Conservation (phyloP, 2,113 vertebrate species). For the Podarcis raffonei region DNA sequence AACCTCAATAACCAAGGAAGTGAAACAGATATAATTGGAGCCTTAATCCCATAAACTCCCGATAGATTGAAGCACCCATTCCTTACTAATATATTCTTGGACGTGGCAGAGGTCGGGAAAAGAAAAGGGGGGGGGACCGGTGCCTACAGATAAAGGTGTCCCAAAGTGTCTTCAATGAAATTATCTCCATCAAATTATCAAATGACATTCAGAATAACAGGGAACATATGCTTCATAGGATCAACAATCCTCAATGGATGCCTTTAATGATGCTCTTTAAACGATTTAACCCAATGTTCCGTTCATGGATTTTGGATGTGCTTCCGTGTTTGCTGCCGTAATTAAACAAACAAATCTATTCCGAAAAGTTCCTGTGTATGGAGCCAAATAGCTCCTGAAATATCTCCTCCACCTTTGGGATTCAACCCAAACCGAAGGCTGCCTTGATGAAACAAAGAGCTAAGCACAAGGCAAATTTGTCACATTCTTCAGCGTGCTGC, state of each 20-base stretch:
- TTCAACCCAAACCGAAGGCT: conserved; percentile 71
- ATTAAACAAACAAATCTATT: conserved; percentile 47
- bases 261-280: conserved; percentile 59
- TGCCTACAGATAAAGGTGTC: not conserved
- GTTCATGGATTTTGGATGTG: conserved; percentile 51
- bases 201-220: conserved; percentile 46
- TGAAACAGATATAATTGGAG: not conserved
- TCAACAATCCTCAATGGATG: conserved; percentile 46
- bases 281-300: conserved; percentile 44
- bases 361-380: conserved; percentile 18
- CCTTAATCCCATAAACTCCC: not conserved
- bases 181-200: conserved; percentile 21
- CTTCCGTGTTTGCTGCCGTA: conserved; percentile 51
- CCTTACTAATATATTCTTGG: not conserved
- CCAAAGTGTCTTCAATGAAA: conserved; percentile 35
- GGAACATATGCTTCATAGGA: conserved; percentile 18
- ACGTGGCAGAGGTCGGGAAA: not conserved
- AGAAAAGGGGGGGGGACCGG: not conserved
- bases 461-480: conserved; percentile 81
- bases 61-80: not conserved
- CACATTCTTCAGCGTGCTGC: conserved; percentile 74
- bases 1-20: not conserved
- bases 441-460: conserved; percentile 60
- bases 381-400: conserved; percentile 70
- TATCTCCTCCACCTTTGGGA: conserved; percentile 66